phyloP scores from a whole-genome alignment of 35 echinoderm and acorn worm species.

The Ophioderma brevispina region DNA sequence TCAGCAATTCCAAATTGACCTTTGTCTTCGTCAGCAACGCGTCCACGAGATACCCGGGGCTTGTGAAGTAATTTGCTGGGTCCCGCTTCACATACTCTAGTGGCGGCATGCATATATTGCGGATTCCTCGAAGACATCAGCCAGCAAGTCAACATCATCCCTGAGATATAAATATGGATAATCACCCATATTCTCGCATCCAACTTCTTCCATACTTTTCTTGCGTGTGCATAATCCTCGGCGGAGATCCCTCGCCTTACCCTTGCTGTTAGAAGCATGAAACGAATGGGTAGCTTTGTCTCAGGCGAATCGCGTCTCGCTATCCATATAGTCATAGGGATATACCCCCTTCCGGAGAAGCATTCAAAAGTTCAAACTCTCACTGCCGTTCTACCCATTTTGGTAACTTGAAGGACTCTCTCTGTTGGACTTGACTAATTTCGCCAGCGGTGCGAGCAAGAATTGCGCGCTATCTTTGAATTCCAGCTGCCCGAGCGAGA shows the following conservation, averaged over 20 bases:
- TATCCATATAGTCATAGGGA: slow-evolving; percentile 53
- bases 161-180: slow-evolving; percentile 21
- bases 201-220: slow-evolving; percentile 7
- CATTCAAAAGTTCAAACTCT: slow-evolving; percentile 11
- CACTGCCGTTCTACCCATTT: neutral
- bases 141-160: neutral
- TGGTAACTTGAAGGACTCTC: slow-evolving; percentile 16
- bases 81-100: neutral
- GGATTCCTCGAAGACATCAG: slow-evolving; percentile 19
- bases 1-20: slow-evolving; percentile 1
- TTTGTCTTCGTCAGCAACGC: slow-evolving; percentile 10
- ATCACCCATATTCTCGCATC: slow-evolving; percentile 16
- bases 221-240: slow-evolving; percentile 37
- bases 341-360: slow-evolving; percentile 36
- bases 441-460: slow-evolving; percentile 32
- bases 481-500: slow-evolving; percentile 22
- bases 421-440: slow-evolving; percentile 24
- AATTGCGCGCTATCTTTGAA: slow-evolving; percentile 33
- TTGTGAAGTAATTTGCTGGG: slow-evolving; percentile 17
- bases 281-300: neutral
- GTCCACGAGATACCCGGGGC: neutral
- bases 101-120: neutral
- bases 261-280: slow-evolving; percentile 10
- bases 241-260: neutral
- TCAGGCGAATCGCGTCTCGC: neutral